These are phyloP conservation scores for Patiria miniata DNA, from an alignment of 35 echinoderm and acorn worm genomes.

Conservation along the genomic window DNA sequence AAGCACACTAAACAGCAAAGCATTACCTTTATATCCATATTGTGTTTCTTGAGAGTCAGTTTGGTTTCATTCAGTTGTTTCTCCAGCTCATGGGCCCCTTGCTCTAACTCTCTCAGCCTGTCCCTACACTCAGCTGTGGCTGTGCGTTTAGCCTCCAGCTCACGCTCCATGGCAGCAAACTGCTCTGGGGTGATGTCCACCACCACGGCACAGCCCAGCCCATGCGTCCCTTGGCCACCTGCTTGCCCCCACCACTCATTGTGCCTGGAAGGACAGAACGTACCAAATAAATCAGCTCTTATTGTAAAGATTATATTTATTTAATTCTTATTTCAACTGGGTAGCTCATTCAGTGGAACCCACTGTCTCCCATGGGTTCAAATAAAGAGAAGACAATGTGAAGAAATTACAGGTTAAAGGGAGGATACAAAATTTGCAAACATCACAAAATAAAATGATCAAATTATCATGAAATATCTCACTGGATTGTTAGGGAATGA, in stretches of 20 bases:
- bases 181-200: slow-evolving; percentile 71
- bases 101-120: slow-evolving; percentile 72
- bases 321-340: too few species aligned
- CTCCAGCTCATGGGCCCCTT: slow-evolving; percentile 58
- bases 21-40: slow-evolving; percentile 96
- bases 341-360: too few species aligned
- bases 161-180: slow-evolving; percentile 65
- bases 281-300: too few species aligned
- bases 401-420: too few species aligned
- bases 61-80: slow-evolving; percentile 75
- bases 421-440: too few species aligned
- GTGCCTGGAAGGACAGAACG: slow-evolving; percentile 68
- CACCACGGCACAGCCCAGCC: slow-evolving; percentile 82
- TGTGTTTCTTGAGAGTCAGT: slow-evolving; percentile 84
- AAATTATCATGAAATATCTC: too few species aligned
- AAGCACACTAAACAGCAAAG: too few species aligned
- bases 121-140: slow-evolving; percentile 58
- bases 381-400: too few species aligned
- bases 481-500: too few species aligned
- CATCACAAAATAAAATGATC: too few species aligned
- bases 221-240: slow-evolving; percentile 91
- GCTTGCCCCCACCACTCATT: slow-evolving; percentile 94
- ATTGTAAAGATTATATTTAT: too few species aligned
- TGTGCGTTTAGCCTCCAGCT: slow-evolving; percentile 59
- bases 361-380: too few species aligned